These are phyloP conservation scores for Fopius arisanus DNA, from an alignment of 1,140 invertebrate species.

Conservation along the genomic window DNA sequence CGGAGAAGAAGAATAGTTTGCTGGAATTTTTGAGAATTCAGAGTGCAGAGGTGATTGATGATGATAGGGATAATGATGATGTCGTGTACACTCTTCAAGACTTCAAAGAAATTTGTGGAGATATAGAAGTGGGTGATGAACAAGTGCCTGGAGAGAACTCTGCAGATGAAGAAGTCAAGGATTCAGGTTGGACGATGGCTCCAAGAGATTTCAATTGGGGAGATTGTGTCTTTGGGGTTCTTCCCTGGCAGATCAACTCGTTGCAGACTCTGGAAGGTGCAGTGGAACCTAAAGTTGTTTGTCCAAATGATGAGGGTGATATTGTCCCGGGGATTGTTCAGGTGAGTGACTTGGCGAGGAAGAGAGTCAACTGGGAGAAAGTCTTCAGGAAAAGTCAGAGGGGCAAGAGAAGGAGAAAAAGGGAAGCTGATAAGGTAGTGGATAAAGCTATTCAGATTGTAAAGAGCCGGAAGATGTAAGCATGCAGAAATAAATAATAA, in stretches of 20 bases:
- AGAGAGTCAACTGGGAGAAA: conserved; percentile 51
- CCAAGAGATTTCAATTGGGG: conserved; percentile 47
- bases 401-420: conserved; percentile 36
- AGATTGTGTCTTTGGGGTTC: conserved; percentile 52
- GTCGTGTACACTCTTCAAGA: conserved; percentile 46
- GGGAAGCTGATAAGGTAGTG: conserved; percentile 38
- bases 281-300: conserved; percentile 18
- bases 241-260: conserved; percentile 57
- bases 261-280: conserved; percentile 34
- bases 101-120: conserved; percentile 32
- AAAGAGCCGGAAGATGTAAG: conserved; percentile 36
- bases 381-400: conserved; percentile 47
- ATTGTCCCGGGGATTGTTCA: conserved; percentile 50
- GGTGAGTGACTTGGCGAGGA: conserved; percentile 40
- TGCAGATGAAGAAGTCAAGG: conserved; percentile 44
- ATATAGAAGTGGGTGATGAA: not conserved
- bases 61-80: conserved; percentile 15
- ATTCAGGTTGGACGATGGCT: conserved; percentile 43
- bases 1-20: conserved; percentile 38
- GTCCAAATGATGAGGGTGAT: conserved; percentile 25
- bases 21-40: conserved; percentile 46
- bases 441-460: conserved; percentile 45
- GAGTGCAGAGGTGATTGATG: not conserved
- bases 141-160: conserved; percentile 26
- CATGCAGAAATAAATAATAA: not conserved